Conservation (phyloP, 2,113 vertebrate genomes). For the Dromiciops gliroides region DNA sequence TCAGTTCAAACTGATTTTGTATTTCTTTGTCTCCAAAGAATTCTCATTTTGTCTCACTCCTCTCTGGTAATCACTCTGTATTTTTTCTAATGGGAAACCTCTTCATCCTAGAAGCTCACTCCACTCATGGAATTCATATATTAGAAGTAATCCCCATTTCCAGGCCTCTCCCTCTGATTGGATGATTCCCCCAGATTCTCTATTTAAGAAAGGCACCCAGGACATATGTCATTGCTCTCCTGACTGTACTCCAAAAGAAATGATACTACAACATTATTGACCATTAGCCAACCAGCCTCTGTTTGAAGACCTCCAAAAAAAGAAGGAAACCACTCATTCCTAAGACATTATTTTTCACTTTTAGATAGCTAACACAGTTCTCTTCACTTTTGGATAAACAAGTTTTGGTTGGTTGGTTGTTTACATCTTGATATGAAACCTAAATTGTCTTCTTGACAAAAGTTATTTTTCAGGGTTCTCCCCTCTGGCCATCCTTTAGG, state of each 20-base stretch:
- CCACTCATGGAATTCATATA: neutral
- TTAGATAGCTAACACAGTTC: neutral
- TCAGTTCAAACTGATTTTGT: neutral
- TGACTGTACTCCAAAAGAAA: neutral
- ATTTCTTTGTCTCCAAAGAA: neutral
- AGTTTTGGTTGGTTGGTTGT: neutral
- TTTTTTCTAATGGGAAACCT: neutral
- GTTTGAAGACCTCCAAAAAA: neutral
- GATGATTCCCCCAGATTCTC: neutral
- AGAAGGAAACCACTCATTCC: neutral
- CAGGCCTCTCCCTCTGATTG: neutral
- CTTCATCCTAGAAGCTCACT: neutral
- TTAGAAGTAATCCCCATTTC: neutral
- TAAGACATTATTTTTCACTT: neutral
- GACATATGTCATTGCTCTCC: neutral
- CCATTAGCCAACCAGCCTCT: neutral
- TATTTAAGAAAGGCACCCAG: neutral
- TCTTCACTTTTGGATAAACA: neutral
- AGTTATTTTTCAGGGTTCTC: neutral
- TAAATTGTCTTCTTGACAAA: neutral
- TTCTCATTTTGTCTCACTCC: neutral
- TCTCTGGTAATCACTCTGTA: neutral
- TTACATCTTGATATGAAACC: neutral
- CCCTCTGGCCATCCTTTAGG: neutral
- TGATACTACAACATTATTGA: neutral